phyloP scores from a whole-genome alignment of 1,140 invertebrate genomes.

The Armadillidium nasatum region DNA sequence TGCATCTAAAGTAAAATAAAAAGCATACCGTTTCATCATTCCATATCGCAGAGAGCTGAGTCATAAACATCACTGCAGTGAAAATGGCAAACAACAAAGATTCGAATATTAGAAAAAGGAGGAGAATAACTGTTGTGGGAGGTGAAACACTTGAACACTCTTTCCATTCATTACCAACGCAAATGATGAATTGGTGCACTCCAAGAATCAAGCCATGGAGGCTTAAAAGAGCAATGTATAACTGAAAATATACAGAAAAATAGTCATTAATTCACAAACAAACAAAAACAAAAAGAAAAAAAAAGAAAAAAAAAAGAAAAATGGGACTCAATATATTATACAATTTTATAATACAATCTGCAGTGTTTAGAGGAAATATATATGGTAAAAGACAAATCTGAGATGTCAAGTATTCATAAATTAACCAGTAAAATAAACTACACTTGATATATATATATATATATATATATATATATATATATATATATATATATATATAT shows the following conservation, averaged over 20 bases:
- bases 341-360: no score
- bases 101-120: conserved; percentile 95
- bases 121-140: conserved; percentile 87
- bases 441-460: conserved; percentile 20
- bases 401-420: no score
- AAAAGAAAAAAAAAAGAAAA: neutral
- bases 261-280: neutral
- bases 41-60: conserved; percentile 96
- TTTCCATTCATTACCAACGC: conserved; percentile 90
- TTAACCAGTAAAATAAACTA: no score
- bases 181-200: conserved; percentile 88
- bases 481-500: neutral
- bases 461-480: neutral
- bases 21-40: conserved; percentile 95
- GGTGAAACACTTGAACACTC: conserved; percentile 89
- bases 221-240: conserved; percentile 96
- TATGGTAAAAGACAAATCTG: no score
- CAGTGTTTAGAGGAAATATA: no score
- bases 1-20: no score
- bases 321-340: no score
- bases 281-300: neutral
- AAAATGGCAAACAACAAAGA: conserved; percentile 96
- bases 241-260: conserved; percentile 59
- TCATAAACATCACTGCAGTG: conserved; percentile 94
- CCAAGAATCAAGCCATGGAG: conserved; percentile 87